Evolutionary conservation across 2,888 invertebrate species (phyloP).

Genomic region (Chymomyza procnemis): DNA sequence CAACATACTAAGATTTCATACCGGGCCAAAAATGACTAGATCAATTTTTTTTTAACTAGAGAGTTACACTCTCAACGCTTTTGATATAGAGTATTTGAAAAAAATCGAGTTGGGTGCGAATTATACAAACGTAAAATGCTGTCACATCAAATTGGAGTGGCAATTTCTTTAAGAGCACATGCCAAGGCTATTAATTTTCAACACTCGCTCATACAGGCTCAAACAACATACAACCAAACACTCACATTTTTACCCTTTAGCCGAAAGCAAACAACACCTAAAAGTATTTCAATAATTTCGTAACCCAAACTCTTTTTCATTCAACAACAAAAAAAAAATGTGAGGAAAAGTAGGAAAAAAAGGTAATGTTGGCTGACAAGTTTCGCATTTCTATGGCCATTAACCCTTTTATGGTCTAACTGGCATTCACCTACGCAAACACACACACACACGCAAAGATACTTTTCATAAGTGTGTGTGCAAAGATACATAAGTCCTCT

Average conservation of each 20-base stretch:
- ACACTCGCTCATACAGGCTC: conserved; percentile 8
- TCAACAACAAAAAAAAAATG: background rate
- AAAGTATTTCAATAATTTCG: conserved; percentile 67
- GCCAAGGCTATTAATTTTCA: conserved; percentile 50
- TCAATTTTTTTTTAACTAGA: too few species aligned
- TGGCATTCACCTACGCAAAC: background rate
- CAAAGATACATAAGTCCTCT: background rate
- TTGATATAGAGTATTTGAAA: background rate
- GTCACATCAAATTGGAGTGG: conserved; percentile 70
- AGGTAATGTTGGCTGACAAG: conserved; percentile 64
- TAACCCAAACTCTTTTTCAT: conserved; percentile 1
- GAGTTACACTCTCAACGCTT: background rate
- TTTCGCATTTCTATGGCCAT: conserved; percentile 67
- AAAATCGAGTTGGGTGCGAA: background rate
- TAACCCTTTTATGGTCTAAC: conserved; percentile 58
- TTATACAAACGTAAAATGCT: conserved; percentile 45
- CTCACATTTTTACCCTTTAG: background rate
- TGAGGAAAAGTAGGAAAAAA: conserved; percentile 11
- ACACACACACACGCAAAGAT: background rate
- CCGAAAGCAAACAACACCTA: conserved; percentile 42
- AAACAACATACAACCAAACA: background rate
- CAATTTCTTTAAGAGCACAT: conserved; percentile 51
- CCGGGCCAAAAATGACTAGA: too few species aligned
- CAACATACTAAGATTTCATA: too few species aligned
- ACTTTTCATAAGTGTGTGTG: background rate